phyloP scores from a whole-genome alignment of 2,888 invertebrate species.

The Troides oblongomaculatus region DNA sequence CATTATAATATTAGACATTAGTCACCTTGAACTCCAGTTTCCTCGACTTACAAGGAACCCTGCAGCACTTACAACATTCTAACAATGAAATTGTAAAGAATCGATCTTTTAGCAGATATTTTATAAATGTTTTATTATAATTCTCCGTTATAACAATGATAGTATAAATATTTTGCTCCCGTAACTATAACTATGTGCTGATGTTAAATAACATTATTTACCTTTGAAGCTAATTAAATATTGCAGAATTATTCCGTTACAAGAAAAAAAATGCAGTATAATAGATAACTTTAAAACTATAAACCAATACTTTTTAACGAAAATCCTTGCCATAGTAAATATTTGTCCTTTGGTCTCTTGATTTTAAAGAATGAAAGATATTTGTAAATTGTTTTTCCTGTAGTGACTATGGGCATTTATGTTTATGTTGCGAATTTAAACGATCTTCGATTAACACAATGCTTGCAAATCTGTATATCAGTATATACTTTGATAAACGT shows the following conservation, averaged over 20 bases:
- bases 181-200: background rate
- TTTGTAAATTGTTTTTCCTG: background rate
- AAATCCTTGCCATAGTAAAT: too few species aligned
- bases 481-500: slow-evolving; percentile 11
- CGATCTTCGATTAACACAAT: slow-evolving; percentile 13
- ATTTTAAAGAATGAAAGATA: background rate
- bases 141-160: background rate
- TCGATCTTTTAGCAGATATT: background rate
- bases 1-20: background rate
- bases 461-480: slow-evolving; percentile 5
- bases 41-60: background rate
- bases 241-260: background rate
- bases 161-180: background rate
- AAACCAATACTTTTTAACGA: background rate
- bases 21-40: background rate
- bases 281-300: background rate
- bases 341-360: too few species aligned
- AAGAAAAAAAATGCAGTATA: background rate
- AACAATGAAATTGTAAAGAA: background rate
- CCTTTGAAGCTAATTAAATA: background rate
- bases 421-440: background rate
- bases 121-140: background rate
- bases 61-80: background rate
- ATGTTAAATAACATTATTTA: background rate
- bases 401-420: background rate